phyloP scores from a whole-genome alignment of 1,140 invertebrate genomes.

The Carposina sasakii region DNA sequence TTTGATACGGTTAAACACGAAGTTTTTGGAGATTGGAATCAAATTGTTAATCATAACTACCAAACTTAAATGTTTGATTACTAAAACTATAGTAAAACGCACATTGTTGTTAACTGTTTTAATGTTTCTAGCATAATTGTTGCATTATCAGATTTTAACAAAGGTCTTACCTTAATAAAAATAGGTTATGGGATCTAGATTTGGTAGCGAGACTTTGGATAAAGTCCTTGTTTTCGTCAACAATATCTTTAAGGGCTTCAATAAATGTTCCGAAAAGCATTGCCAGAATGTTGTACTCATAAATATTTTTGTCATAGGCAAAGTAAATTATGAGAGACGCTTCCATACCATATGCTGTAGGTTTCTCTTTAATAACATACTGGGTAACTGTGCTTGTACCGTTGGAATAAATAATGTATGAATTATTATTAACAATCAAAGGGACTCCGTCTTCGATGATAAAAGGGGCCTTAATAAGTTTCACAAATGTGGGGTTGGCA shows the following conservation, averaged over 20 bases:
- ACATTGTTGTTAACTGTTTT: no score
- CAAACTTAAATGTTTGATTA: no score
- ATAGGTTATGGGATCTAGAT: no score
- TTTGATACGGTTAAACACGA: constrained; percentile 35
- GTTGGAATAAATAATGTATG: constrained; percentile 31
- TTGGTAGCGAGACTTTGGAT: no score
- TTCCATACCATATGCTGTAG: constrained; percentile 42
- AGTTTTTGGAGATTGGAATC: no score
- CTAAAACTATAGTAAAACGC: no score
- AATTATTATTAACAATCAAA: constrained; percentile 26
- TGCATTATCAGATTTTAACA: no score
- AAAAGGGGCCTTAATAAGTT: constrained; percentile 37
- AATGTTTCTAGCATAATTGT: no score
- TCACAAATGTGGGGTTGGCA: constrained; percentile 16
- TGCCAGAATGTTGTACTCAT: constrained; percentile 42
- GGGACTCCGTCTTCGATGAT: constrained; percentile 31
- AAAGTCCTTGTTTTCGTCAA: no score
- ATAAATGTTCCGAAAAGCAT: constrained; percentile 19
- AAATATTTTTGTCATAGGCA: constrained; percentile 46
- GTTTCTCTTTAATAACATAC: constrained; percentile 26
- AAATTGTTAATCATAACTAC: no score
- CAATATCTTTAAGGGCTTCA: constrained; percentile 20
- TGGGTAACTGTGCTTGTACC: constrained; percentile 26
- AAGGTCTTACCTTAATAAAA: no score
- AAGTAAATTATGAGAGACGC: constrained; percentile 40